Percentiles rank a stretch among this genome's conserved stretches.
Evolutionary conservation across 2,113 vertebrate genomes (phyloP).

Genomic region (Alaudala cheleensis): DNA sequence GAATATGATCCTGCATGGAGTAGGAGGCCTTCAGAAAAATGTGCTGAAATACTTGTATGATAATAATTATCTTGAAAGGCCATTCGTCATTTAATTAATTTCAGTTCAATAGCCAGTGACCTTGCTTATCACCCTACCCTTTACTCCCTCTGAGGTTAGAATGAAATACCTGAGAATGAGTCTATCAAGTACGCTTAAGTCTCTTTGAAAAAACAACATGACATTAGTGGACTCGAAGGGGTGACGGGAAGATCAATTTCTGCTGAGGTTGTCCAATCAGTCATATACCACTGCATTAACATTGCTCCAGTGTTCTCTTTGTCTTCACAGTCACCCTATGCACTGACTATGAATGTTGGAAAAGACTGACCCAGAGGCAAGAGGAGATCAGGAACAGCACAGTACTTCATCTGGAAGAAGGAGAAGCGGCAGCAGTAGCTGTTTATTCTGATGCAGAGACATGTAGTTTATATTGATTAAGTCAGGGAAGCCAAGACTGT

Average conservation of each 20-base stretch:
- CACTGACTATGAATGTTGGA: slow-evolving; percentile 50
- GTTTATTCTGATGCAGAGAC: slow-evolving; percentile 57
- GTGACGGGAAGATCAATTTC: slow-evolving; percentile 84
- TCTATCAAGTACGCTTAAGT: slow-evolving; percentile 79
- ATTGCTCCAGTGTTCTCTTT: slow-evolving; percentile 56
- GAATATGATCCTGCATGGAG: not conserved
- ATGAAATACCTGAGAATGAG: slow-evolving; percentile 79
- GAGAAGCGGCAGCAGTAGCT: slow-evolving; percentile 3
- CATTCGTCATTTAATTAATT: slow-evolving; percentile 88
- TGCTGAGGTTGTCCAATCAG: slow-evolving; percentile 73
- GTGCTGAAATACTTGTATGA: slow-evolving; percentile 26
- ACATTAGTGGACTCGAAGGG: slow-evolving; percentile 62
- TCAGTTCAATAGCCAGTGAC: slow-evolving; percentile 81
- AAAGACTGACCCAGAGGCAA: slow-evolving; percentile 24
- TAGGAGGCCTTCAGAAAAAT: not conserved
- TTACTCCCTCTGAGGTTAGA: slow-evolving; percentile 66
- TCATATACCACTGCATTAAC: slow-evolving; percentile 59
- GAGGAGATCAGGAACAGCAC: slow-evolving; percentile 26
- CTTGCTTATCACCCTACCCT: slow-evolving; percentile 76
- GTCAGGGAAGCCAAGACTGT: slow-evolving; percentile 35
- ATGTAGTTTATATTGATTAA: slow-evolving; percentile 65
- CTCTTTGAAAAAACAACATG: slow-evolving; percentile 71
- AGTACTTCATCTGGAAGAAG: slow-evolving; percentile 12
- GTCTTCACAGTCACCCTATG: slow-evolving; percentile 39
- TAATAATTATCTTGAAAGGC: slow-evolving; percentile 77